Conservation (phyloP, 1,140 invertebrate genomes). For the Dendrolimus punctatus region DNA sequence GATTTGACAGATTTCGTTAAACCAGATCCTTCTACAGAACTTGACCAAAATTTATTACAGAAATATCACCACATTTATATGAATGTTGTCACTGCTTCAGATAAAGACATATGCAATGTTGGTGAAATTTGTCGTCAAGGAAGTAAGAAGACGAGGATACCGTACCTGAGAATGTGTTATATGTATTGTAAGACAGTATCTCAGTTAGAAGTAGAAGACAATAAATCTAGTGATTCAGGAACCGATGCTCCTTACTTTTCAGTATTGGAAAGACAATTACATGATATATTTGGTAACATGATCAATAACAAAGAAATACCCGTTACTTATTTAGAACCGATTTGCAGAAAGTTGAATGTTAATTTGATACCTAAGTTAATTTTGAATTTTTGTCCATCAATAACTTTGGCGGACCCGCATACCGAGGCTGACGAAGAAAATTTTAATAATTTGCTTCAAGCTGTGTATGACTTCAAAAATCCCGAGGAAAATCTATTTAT, state of each 20-base stretch:
- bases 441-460: constrained; percentile 56
- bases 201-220: constrained; percentile 49
- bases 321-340: constrained; percentile 55
- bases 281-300: constrained; percentile 64
- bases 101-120: constrained; percentile 63
- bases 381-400: constrained; percentile 64
- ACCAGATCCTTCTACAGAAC: constrained; percentile 20
- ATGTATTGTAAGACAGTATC: constrained; percentile 63
- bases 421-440: constrained; percentile 47
- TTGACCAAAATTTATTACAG: constrained; percentile 49
- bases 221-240: constrained; percentile 18
- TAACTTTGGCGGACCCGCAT: constrained; percentile 38
- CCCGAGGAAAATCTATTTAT: constrained; percentile 55
- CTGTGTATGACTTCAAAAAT: constrained; percentile 58
- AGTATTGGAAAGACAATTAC: constrained; percentile 51
- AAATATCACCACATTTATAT: constrained; percentile 65
- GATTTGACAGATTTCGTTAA: constrained; percentile 45
- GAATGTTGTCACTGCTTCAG: constrained; percentile 59
- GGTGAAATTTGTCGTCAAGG: constrained; percentile 43
- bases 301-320: constrained; percentile 60
- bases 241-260: constrained; percentile 45
- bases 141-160: constrained; percentile 47
- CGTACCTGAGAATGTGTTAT: constrained; percentile 63
- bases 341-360: constrained; percentile 66
- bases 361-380: constrained; percentile 66